Conservation (phyloP, 2,888 invertebrate genomes). For the Leptinotarsa peninsularis region DNA sequence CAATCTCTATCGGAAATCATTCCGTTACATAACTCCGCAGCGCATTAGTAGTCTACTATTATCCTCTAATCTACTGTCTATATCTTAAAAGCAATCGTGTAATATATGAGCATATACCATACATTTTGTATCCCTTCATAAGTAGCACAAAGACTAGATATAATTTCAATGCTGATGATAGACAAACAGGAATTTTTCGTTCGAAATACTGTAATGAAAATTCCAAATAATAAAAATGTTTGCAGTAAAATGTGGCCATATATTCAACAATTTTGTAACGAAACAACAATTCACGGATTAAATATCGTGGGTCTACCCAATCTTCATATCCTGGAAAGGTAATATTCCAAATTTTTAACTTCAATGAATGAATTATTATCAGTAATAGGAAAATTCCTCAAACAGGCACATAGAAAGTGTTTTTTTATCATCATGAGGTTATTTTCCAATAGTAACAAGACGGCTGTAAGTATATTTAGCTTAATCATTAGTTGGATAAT, state of each 20-base stretch:
- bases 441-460: no score
- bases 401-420: no score
- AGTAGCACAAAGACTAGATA: neutral
- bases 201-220: neutral
- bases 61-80: neutral
- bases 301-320: slow-evolving; percentile 52
- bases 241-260: slow-evolving; percentile 29
- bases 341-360: neutral
- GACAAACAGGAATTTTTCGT: neutral
- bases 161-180: neutral
- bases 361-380: neutral
- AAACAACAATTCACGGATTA: slow-evolving; percentile 61
- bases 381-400: neutral
- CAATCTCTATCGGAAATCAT: no score
- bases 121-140: no score
- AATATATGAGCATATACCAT: neutral
- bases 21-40: no score
- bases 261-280: slow-evolving; percentile 46
- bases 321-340: slow-evolving; percentile 54
- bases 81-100: slow-evolving; percentile 30
- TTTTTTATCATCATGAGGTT: no score
- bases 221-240: neutral
- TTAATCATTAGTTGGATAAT: no score
- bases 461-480: no score
- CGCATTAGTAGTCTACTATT: no score